Percentiles rank a stretch among this genome's conserved stretches.
Evolutionary conservation across 1,140 invertebrate genomes (phyloP).

Genomic region (Nephotettix cincticeps): DNA sequence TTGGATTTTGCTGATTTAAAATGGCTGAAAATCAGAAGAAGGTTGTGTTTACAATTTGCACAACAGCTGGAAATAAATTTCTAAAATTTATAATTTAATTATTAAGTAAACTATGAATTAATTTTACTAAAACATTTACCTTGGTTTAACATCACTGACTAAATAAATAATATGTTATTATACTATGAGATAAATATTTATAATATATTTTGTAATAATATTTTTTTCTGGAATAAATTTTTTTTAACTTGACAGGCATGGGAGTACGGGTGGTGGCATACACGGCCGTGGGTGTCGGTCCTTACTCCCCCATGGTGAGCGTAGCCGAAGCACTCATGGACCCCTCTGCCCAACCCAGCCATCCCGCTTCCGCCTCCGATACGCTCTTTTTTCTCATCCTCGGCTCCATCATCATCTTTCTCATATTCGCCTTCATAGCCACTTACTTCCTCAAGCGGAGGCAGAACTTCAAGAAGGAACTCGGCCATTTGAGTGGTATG

Average conservation of each 20-base stretch:
- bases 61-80: too few relatives aligned
- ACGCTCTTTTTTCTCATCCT: conserved; percentile 77
- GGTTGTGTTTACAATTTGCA: too few relatives aligned
- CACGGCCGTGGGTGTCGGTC: conserved; percentile 67
- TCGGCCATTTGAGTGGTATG: conserved; percentile 40
- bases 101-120: too few relatives aligned
- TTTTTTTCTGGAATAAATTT: too few relatives aligned
- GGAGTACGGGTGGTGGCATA: conserved; percentile 67
- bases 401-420: conserved; percentile 63
- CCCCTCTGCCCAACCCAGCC: not conserved
- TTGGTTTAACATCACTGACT: too few relatives aligned
- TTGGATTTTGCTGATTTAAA: too few relatives aligned
- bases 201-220: too few relatives aligned
- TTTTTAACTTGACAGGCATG: conserved; percentile 5
- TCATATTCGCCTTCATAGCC: conserved; percentile 58
- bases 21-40: too few relatives aligned
- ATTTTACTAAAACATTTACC: too few relatives aligned
- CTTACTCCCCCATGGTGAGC: conserved; percentile 55
- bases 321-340: not conserved
- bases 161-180: too few relatives aligned
- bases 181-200: too few relatives aligned
- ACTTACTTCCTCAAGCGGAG: conserved; percentile 62
- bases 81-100: too few relatives aligned
- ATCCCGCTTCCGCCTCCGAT: conserved; percentile 46
- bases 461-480: conserved; percentile 48